Base-by-base conservation (phyloP, 1,140 invertebrate genomes). In the Megalonaias nervosa region DNA sequence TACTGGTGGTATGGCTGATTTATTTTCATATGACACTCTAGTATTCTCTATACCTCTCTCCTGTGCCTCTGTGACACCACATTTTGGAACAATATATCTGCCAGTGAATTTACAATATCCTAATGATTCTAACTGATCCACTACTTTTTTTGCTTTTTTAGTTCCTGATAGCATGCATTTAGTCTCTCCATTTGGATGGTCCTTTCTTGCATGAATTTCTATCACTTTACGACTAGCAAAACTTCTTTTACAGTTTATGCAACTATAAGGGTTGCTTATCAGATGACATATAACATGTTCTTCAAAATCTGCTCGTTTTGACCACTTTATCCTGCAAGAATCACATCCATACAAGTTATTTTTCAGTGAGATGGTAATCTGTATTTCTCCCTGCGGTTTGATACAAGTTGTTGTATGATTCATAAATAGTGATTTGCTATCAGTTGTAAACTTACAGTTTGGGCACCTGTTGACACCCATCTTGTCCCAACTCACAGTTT, bases 241-340 rank as follows among this genome's bases (percentile, higher is more conserved):
- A 13, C 19, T 59, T 64, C 69, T 71, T 60, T 73, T 72, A 26
- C 76, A 78, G 4, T 71, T 69, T 19, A 78, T 62, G 62, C 76
- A 78, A 12, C 73, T 66, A 68, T 78, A 78, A 12, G 76, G 76
- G 17, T 23, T 31, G 2, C 74, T 67, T 26, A 67, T 56, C 13
- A 73, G 48, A 57, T 78, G 76, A 58, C 70, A 73, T 12, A 78
- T 71, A 48, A 78, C 55, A 73, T 78, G 76, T 58, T 78, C 76
- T 73, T 78, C 76, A 73, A 78, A 78, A n/a, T 78, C 76, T 16
- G 17, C 21, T 58, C 62, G 58, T 38, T 19, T 62, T 31, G 15
- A 73, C 70, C 65, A 78, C 17, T 17, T 19, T 31, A 72, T 26
- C 17, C 23, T 23, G 60, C 71, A 72, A 19, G 57, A 61, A 16